Evolutionary conservation across 2,113 vertebrate species (phyloP), one percentile per base, ranked within the genome.

Genomic region (Mola mola): DNA sequence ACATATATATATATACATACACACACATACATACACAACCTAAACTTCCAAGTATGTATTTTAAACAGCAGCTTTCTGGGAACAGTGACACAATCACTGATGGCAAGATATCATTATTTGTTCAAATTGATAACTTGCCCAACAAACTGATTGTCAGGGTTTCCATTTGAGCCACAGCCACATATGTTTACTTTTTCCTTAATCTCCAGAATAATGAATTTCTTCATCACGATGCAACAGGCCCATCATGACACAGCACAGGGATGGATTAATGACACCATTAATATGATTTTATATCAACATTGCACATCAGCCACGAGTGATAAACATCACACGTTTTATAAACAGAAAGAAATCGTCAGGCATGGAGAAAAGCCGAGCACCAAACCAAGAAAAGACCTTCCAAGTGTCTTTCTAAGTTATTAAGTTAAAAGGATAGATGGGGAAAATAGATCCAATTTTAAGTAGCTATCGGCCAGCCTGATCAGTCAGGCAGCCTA

Each of bases 391-490:
- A 66, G 66, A 73, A 63, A 69, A 41, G 60, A 47, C 64, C 50
- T 77, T 79, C 55, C 56, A 80, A 59, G 43, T 61, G 70, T 62
- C 49, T 64, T 65, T 31, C 52, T 79, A 77, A 72, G 75, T 81
- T 87, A 87, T 66, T 84, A 81, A 84, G 87, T 90, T 91, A 82
- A 88, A 91, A 85, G 78, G 68, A 89, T 28, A 69, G 66, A 89
- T 84, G 81, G 75, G 83, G 66, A 75, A 87, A 79, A n/a, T n/a
- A 89, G 87, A 90, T 93, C 82, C 87, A 90, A 88, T 90, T 87
- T 84, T 89, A 55, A 89, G 80, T 75, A 70, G 66, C 81, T 89
- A 93, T 91, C 90, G 71, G 78, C 46, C 16, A 61, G 62, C 65
- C 58, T 83, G 86, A 93, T 93, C 92, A 82, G 88, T 82, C 81